phyloP scores from a whole-genome alignment of 2,113 vertebrate genomes.

The Actenoides hombroni region DNA sequence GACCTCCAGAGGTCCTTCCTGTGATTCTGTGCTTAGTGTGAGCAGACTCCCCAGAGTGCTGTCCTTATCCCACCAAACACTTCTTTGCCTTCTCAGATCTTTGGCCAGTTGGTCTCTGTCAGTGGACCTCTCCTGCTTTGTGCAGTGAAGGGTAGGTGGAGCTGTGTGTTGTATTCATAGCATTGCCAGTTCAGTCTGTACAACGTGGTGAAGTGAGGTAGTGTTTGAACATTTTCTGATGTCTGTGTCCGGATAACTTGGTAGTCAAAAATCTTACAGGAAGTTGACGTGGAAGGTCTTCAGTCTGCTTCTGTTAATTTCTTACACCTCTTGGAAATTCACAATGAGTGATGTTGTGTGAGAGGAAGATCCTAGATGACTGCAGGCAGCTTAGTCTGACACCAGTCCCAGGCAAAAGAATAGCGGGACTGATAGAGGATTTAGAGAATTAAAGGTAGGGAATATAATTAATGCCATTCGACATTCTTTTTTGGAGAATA shows the following conservation, averaged over 20 bases:
- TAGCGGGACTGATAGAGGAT: slow-evolving; percentile 14
- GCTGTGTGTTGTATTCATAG: fast-evolving
- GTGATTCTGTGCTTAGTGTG: not conserved
- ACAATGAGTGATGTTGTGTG: fast-evolving
- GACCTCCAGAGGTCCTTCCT: not conserved
- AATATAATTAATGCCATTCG: slow-evolving; percentile 70
- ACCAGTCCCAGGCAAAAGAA: slow-evolving; percentile 39
- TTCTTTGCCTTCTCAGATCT: not conserved
- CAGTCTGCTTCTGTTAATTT: not conserved
- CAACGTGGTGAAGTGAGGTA: not conserved
- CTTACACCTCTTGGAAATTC: not conserved
- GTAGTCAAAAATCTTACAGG: not conserved
- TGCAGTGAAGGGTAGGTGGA: fast-evolving
- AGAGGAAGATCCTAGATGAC: not conserved
- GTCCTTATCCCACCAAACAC: not conserved
- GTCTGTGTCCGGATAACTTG: not conserved
- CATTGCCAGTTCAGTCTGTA: fast-evolving
- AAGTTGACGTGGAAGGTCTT: not conserved
- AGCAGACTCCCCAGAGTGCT: not conserved
- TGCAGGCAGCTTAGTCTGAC: slow-evolving; percentile 18
- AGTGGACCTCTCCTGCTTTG: not conserved
- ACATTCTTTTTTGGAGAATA: slow-evolving; percentile 42
- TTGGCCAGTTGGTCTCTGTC: not conserved
- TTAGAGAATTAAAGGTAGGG: slow-evolving; percentile 48
- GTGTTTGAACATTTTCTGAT: not conserved